phyloP scores from a whole-genome alignment of 1,140 invertebrate genomes.

The Meloidogyne exigua region DNA sequence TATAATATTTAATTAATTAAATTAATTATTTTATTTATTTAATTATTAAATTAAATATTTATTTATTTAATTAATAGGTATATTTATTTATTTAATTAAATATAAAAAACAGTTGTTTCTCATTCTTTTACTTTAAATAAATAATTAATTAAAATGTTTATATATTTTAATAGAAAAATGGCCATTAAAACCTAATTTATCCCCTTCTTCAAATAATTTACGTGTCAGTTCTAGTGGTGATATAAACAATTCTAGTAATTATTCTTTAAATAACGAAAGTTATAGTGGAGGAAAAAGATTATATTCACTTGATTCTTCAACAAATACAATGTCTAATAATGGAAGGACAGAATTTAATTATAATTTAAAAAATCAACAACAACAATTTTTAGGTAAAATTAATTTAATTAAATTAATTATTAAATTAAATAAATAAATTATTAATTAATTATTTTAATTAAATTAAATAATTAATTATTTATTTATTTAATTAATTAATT shows the following conservation, averaged over 20 bases:
- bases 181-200: background rate
- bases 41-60: no score
- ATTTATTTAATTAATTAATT: background rate
- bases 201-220: background rate
- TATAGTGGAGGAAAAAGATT: conserved; percentile 4
- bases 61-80: no score
- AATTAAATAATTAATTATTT: no score
- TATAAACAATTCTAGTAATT: background rate
- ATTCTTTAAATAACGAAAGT: background rate
- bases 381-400: conserved; percentile 8
- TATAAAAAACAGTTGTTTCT: no score
- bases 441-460: background rate
- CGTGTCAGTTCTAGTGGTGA: background rate
- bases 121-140: no score
- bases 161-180: background rate
- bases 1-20: background rate
- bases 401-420: background rate
- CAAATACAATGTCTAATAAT: background rate
- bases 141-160: no score
- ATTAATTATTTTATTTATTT: background rate
- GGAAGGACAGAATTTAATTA: background rate
- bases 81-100: background rate
- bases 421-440: no score
- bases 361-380: conserved; percentile 4
- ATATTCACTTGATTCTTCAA: conserved; percentile 14